A percentile compares a stretch with the other conserved stretches of the same genome.
These are phyloP conservation scores for Platerodrilus igneus DNA, from an alignment of 2,888 invertebrate genomes.

Conservation along the genomic window DNA sequence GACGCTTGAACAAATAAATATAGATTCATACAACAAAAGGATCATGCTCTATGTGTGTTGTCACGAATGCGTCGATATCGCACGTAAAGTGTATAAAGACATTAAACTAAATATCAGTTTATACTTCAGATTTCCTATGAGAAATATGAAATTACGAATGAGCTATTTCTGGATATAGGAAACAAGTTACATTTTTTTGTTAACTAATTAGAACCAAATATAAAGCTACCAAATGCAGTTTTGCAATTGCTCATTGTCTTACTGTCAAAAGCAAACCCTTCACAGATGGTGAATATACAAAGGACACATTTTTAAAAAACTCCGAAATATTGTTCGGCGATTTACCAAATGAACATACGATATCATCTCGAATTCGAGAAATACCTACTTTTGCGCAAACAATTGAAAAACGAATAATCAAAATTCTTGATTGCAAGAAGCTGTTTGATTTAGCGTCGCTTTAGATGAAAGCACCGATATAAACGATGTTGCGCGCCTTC, in stretches of 20 bases:
- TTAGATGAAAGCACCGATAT: slow-evolving; percentile 19
- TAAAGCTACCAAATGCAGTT: too few species aligned
- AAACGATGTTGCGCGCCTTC: slow-evolving; percentile 19
- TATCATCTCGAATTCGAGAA: slow-evolving; percentile 20
- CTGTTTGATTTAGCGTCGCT: slow-evolving; percentile 20
- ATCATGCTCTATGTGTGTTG: too few species aligned
- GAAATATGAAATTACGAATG: too few species aligned
- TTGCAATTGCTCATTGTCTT: slow-evolving; percentile 1
- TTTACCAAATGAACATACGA: slow-evolving; percentile 17
- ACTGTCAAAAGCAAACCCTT: slow-evolving; percentile 4
- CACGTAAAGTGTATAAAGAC: too few species aligned
- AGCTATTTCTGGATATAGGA: too few species aligned
- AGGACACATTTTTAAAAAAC: slow-evolving; percentile 1
- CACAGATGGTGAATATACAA: slow-evolving; percentile 5
- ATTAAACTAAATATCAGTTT: too few species aligned
- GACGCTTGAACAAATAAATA: too few species aligned
- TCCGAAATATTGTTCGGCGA: slow-evolving; percentile 21
- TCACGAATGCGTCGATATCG: too few species aligned
- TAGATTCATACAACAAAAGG: too few species aligned
- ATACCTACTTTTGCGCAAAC: slow-evolving; percentile 21
- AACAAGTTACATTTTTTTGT: too few species aligned
- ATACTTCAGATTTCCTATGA: too few species aligned
- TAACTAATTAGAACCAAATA: too few species aligned
- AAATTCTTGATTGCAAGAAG: slow-evolving; percentile 18
- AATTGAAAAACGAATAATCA: slow-evolving; percentile 14